Base-by-base conservation (phyloP, 2,113 vertebrate species). In the Pontoporia blainvillei region DNA sequence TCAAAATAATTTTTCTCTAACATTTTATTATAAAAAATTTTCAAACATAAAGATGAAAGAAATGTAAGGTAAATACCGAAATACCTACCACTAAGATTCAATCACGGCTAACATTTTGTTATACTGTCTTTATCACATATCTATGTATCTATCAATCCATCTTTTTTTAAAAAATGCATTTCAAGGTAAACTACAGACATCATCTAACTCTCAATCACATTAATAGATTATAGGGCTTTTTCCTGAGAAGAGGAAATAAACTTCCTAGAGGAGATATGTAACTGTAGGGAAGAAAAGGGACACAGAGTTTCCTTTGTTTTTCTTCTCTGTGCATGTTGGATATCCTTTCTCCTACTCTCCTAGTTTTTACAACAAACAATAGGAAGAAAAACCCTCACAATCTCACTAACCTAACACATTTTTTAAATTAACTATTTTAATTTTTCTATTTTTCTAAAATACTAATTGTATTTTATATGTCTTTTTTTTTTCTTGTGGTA, bases 391-490 rank as follows among this genome's bases (percentile, higher is more conserved):
- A 8, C 3, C 21, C 29, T 67, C 59, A 64, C 0, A 86, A 89
- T 52, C 8, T 34, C 59, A 93, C 44, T 86, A 96, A 85, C 5
- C 23, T 93, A 85, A 92, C 31, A 71, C 69, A 62, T 79, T 64
- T 20, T 34, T 29, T 11, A 82, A 59, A 75, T 57, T 72, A 83
- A 76, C 36, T 46, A 71, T 83, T 88, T 82, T 39, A 86, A 12
- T 78, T 94, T 87, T 96, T 61, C 49, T 67, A 11, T 54, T 91
- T 86, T 76, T 87, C 61, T n/a, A n/a, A n/a, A n/a, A n/a, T n/a
- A n/a, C 49, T 88, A 62, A 61, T 71, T 83, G 18, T 36, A 94
- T 75, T 61, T 91, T 25, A 91, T 21, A n/a, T 71, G 61, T 88
- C 20, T 94, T 94, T 39, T 46, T 46, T 46, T 46, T 10, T 10